phyloP scores from a whole-genome alignment of 2,888 invertebrate species.

The Ophonus ardosiacus region DNA sequence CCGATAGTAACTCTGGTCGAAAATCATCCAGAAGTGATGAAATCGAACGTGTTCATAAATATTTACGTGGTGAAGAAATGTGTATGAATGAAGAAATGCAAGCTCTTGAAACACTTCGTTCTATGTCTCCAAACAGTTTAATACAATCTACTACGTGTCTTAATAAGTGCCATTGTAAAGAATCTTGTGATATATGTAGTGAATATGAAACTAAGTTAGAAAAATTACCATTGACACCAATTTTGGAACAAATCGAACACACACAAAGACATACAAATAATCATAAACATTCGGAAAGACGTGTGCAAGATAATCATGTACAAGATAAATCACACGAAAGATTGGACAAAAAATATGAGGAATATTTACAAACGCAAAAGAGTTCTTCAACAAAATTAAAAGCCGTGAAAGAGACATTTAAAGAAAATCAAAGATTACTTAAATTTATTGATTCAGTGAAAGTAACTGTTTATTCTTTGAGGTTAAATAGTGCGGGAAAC shows the following conservation, averaged over 20 bases:
- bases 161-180: slow-evolving; percentile 41
- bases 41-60: slow-evolving; percentile 69
- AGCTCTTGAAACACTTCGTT: slow-evolving; percentile 74
- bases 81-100: slow-evolving; percentile 73
- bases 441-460: slow-evolving; percentile 75
- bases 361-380: background rate
- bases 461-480: slow-evolving; percentile 74
- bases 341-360: background rate
- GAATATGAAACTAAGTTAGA: slow-evolving; percentile 69
- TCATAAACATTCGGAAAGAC: slow-evolving; percentile 17
- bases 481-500: slow-evolving; percentile 75
- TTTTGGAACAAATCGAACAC: background rate
- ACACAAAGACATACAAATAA: background rate
- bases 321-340: background rate
- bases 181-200: slow-evolving; percentile 71
- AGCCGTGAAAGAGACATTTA: slow-evolving; percentile 22
- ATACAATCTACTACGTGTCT: slow-evolving; percentile 44
- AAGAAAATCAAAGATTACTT: slow-evolving; percentile 64
- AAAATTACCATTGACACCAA: background rate
- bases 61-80: slow-evolving; percentile 74
- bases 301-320: slow-evolving; percentile 63
- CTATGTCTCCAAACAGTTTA: slow-evolving; percentile 70
- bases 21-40: background rate
- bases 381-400: slow-evolving; percentile 12
- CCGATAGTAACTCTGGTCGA: slow-evolving; percentile 12